Percentiles rank a stretch among this genome's conserved stretches.
phyloP scores from a whole-genome alignment of 2,113 vertebrate genomes.

The Bufo gargarizans region DNA sequence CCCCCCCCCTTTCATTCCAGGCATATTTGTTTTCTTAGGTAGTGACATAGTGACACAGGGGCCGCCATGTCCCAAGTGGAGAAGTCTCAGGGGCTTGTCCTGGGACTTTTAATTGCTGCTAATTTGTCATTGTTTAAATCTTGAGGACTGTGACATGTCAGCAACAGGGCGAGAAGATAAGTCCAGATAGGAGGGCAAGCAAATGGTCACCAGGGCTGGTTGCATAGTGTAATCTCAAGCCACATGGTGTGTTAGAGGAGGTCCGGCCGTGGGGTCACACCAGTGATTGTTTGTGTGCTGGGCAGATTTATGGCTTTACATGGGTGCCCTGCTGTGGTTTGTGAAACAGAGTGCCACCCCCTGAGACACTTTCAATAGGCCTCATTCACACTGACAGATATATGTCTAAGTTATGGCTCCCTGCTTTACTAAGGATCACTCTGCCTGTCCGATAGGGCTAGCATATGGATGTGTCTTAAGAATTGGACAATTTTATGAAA shows the following conservation, averaged over 20 bases:
- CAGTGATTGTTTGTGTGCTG: not conserved
- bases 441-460: not conserved
- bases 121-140: constrained; percentile 51
- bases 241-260: not conserved
- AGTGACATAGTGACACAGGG: constrained; percentile 11
- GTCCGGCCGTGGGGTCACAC: not conserved
- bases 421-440: not conserved
- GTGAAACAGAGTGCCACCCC: not conserved
- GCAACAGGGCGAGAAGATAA: constrained; percentile 31
- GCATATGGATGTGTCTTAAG: not conserved
- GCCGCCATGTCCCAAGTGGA: constrained; percentile 15
- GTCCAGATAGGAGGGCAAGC: constrained; percentile 3
- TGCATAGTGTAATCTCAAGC: constrained; percentile 27
- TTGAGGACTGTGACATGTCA: constrained; percentile 51
- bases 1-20: not conserved
- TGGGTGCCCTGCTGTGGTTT: constrained; percentile 40
- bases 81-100: constrained; percentile 2
- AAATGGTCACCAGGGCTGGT: constrained; percentile 24
- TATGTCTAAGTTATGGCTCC: not conserved
- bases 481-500: too few species aligned
- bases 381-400: not conserved
- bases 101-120: constrained; percentile 42
- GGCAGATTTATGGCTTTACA: constrained; percentile 29
- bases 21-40: constrained; percentile 35
- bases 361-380: constrained; percentile 19